Evolutionary conservation across 2,888 invertebrate species (phyloP), one percentile per base, ranked within the genome.

Genomic region (Melinaea menophilus): DNA sequence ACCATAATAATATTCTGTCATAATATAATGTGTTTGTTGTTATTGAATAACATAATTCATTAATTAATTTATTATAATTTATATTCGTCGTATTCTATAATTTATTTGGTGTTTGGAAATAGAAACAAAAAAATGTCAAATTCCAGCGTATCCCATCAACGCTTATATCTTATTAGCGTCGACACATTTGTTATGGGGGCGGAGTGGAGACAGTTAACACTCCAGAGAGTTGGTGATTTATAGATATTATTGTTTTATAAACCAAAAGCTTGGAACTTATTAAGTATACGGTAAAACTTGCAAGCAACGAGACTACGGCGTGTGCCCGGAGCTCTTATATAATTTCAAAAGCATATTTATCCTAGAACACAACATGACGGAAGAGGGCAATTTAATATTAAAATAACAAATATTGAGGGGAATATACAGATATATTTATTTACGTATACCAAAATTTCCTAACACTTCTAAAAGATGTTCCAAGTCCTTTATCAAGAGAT

Each of bases 181-280:
- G 82, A 86, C 87, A 85, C 82, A 84, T 87, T 86, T 81, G 88
- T 84, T 77, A 71, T 69, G 75, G 75, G 76, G 77, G 75, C 75
- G 75, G 75, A 73, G 71, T 68, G 70, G 78, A 75, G 73, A 69
- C 78, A 81, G 79, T 85, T 84, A 84, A 82, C 84, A 81, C 84
- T 76, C 81, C 78, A 73, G 69, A 60, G 51, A 31, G 51, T 9
- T 22, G 65, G 77, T 85, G 84, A 89, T 88, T 85, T 87, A 88
- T 84, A 71, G 71, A 75, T 76, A 78, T 78, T 59, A 58, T 22
- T 61, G 59, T 31, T 51, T 51, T 51, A 51, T 22, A 22, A 41
- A 1, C 7, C 9, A 2, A 9, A 41, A 41, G 41, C 31, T 51
- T 31, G 31, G 51, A 51, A 5, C 31, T 41, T 41, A 2, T 41